Conservation (phyloP, 2,888 invertebrate genomes). For the Pterobdella sp. region DNA sequence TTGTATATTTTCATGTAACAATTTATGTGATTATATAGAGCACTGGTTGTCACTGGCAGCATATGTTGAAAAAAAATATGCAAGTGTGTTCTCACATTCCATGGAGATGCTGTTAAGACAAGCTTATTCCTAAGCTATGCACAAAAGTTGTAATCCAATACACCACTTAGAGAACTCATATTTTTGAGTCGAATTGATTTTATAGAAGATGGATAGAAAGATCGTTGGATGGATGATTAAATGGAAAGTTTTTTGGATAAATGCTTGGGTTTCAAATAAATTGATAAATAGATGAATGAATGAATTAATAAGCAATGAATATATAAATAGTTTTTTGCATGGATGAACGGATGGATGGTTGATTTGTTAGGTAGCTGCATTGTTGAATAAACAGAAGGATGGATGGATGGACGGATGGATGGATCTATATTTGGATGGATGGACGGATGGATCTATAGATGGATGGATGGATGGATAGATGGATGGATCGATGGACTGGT, state of each 20-base stretch:
- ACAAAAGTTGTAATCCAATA: too few relatives aligned
- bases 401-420: slow-evolving; percentile 11
- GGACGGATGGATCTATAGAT: slow-evolving; percentile 5
- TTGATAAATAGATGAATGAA: not conserved
- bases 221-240: not conserved
- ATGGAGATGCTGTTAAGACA: too few relatives aligned
- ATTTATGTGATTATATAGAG: too few relatives aligned
- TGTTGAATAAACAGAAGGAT: not conserved
- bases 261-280: too few relatives aligned
- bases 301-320: not conserved
- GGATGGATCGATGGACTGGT: slow-evolving; percentile 8
- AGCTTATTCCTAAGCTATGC: too few relatives aligned
- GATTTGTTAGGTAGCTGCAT: not conserved
- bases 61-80: too few relatives aligned
- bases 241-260: not conserved
- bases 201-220: too few relatives aligned
- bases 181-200: too few relatives aligned
- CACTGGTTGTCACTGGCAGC: too few relatives aligned
- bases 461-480: slow-evolving; percentile 10
- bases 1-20: too few relatives aligned
- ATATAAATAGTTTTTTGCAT: not conserved
- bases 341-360: slow-evolving; percentile 1
- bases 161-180: too few relatives aligned
- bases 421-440: slow-evolving; percentile 7
- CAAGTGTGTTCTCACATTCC: too few relatives aligned